Conservation (phyloP, 2,113 vertebrate species). For the Silurus meridionalis region DNA sequence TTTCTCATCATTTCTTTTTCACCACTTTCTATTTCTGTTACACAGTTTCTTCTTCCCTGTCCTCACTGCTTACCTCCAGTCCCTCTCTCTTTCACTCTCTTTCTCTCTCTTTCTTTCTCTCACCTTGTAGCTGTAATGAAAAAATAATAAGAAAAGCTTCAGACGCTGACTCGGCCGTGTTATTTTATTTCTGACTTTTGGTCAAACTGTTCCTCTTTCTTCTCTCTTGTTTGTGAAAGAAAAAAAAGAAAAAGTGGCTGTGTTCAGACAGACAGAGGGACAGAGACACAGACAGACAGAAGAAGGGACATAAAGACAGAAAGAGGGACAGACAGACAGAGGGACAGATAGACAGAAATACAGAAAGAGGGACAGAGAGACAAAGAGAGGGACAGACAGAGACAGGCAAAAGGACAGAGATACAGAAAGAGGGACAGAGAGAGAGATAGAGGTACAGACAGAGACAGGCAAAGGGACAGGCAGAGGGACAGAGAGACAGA, state of each 20-base stretch:
- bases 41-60: not conserved
- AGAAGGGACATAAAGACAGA: no score
- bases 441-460: no score
- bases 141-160: not conserved
- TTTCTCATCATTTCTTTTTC: not conserved
- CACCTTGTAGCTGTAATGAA: not conserved
- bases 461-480: no score
- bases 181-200: not conserved
- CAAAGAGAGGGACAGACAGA: no score
- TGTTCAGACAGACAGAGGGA: not conserved
- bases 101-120: not conserved
- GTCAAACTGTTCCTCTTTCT: not conserved
- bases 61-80: not conserved
- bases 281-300: conserved; percentile 9
- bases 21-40: not conserved
- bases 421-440: no score
- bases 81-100: not conserved
- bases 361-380: no score
- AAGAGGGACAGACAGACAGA: no score
- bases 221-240: not conserved
- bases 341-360: no score
- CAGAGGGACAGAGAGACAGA: no score
- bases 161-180: not conserved
- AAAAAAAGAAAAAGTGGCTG: not conserved
- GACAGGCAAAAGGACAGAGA: no score